Conservation (phyloP, 2,888 invertebrate species). For the Rhamnusium bicolor region DNA sequence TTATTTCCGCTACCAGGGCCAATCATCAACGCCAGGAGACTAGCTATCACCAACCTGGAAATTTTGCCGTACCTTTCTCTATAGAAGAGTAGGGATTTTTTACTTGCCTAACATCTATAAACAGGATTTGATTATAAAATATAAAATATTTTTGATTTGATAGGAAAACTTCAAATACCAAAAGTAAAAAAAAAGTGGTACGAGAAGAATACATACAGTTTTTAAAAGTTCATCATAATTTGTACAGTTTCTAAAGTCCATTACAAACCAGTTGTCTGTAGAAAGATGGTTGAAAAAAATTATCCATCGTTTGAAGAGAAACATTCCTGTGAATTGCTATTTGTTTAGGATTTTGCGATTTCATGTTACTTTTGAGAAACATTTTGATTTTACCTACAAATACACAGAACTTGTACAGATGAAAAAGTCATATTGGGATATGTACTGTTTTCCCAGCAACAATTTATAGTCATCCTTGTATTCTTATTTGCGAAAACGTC, state of each 20-base stretch:
- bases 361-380: constrained; percentile 30
- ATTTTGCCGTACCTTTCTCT: no score
- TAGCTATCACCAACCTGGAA: no score
- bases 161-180: no score
- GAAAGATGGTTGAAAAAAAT: constrained; percentile 25
- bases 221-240: not conserved
- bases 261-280: constrained; percentile 39
- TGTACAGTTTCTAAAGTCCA: constrained; percentile 38
- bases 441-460: constrained; percentile 34
- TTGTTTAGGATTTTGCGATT: constrained; percentile 26
- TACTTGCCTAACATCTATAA: no score
- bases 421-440: not conserved
- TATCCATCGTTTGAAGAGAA: constrained; percentile 4
- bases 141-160: no score
- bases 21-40: no score
- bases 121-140: no score
- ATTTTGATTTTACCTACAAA: constrained; percentile 20
- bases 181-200: no score
- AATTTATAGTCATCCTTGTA: constrained; percentile 23
- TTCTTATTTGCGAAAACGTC: constrained; percentile 35
- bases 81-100: no score
- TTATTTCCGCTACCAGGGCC: no score
- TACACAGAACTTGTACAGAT: no score
- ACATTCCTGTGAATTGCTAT: constrained; percentile 31
- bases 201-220: constrained; percentile 7